Evolutionary conservation across 2,888 invertebrate genomes (phyloP), one percentile per base, ranked within the genome.

Genomic region (Andrena minutula): DNA sequence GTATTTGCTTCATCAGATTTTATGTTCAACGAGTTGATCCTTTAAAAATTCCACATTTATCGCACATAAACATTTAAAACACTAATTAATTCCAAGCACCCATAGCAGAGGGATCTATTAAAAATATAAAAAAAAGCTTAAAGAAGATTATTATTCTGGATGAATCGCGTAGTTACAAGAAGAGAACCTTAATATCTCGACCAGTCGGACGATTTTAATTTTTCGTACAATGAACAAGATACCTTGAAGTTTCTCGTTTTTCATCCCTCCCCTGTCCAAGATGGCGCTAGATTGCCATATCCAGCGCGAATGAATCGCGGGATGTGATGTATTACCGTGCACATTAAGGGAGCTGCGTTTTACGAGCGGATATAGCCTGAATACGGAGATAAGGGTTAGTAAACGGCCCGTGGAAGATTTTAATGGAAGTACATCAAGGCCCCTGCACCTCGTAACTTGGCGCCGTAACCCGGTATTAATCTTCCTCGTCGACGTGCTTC

Each of bases 351-450:
- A 49, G 30, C 30, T 32, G 28, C 41, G 26, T 73, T 66, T 66
- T 35, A 56, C 5, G 12, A 26, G 32, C 49, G 58, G 35, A 77
- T 49, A 35, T 65, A 60, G 20, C 35, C 35, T 23, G 65, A 51
- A 65, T 51, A 51, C n/a, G 30, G 32, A 65, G 53, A 35, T 49
- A 58, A 60, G 60, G 65, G n/a, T 65, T 35, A 20, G 61, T 63
- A 70, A 75, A 61, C 16, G 75, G 35, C n/a, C n/a, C 51, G 75
- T 30, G n/a, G 63, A 75, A 60, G 74, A 70, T 63, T 75, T 70
- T 75, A 75, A 75, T 70, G 51, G 70, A 66, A 47, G 23, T 60
- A 49, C 41, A 47, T 56, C 56, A n/a, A 58, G 47, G 58, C 12
- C 56, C 28, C 47, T 56, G 32, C 60, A 41, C 74, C 58, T 60